phyloP scores from a whole-genome alignment of 2,113 vertebrate genomes.

The Plectropomus leopardus region DNA sequence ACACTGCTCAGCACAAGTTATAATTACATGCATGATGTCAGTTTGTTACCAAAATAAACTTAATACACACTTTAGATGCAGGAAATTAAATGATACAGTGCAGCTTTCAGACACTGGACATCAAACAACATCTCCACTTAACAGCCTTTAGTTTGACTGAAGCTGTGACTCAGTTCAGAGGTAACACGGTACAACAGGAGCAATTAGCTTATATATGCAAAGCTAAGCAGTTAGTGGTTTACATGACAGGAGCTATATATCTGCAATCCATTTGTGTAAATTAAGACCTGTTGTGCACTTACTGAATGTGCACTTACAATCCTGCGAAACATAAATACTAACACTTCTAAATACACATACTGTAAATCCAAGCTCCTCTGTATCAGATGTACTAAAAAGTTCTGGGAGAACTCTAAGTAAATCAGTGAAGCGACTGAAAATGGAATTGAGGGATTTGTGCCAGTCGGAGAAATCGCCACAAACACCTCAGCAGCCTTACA shows the following conservation, averaged over 20 bases:
- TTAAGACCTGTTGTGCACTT: constrained; percentile 25
- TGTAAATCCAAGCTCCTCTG: constrained; percentile 29
- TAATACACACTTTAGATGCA: constrained; percentile 16
- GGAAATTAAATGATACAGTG: constrained; percentile 9
- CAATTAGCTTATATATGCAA: constrained; percentile 27
- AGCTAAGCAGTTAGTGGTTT: constrained; percentile 33
- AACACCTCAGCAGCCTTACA: constrained; percentile 37
- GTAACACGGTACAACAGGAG: constrained; percentile 26
- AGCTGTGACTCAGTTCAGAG: constrained; percentile 14
- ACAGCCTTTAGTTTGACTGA: constrained; percentile 9
- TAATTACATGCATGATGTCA: constrained; percentile 31
- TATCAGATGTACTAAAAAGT: constrained; percentile 20
- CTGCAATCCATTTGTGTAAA: constrained; percentile 40
- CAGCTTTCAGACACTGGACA: constrained; percentile 16
- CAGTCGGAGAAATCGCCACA: constrained; percentile 21
- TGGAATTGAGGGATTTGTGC: constrained; percentile 35
- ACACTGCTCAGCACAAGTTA: constrained; percentile 7
- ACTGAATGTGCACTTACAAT: constrained; percentile 40
- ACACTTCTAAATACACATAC: constrained; percentile 27
- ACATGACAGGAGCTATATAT: constrained; percentile 43
- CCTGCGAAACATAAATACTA: constrained; percentile 22
- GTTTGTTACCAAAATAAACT: constrained; percentile 19
- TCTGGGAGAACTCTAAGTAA: constrained; percentile 18
- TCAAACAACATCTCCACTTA: constrained; percentile 15
- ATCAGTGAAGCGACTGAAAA: constrained; percentile 35